Base-by-base conservation (phyloP, 2,888 invertebrate genomes). In the Phalangium opilio region DNA sequence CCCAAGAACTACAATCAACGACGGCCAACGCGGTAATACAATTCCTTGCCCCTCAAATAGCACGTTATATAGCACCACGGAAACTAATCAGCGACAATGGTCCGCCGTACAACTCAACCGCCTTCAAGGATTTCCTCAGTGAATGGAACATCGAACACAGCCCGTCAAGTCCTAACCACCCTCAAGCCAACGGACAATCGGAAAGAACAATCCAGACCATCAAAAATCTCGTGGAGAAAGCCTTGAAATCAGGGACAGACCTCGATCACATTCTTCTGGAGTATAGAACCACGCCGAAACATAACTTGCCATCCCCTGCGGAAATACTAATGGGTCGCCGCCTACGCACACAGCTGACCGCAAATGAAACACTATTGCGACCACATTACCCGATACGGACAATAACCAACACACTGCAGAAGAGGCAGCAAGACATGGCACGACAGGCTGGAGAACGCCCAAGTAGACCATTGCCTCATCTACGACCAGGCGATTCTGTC, bases 191-290 rank as follows among this genome's bases (percentile, higher is more conserved):
- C 39, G 43, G 43, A 10, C 42, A 42, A n/a, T 19, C 43, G 5
- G 38, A 38, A 14, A 27, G 27, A 27, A 12, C 19, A 11, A 14
- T 41, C 5, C 32, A 47, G 14, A 43, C 38, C 7, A 11, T 47
- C 11, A 47, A 42, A 15, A 10, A 12, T 7, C 15, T 27, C 15
- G 14, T 43, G 2, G 43, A 8, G 5, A 47, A 47, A 47, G 43
- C 47, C 19, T 32, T 20, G 15, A 32, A 43, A 43, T 36, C 38
- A 12, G 32, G 39, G 4, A 36, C 3, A n/a, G 43, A 43, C 33
- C 10, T 32, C 4, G 21, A 47, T 38, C 32, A 43, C 15, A 33
- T 43, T 14, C 14, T 38, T 20, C 38, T 47, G 43, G 43, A 47
- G 10, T 43, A 47, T 18, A 43, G 43, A 4, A 11, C 41, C 18